Conservation (phyloP, 1,140 invertebrate genomes). For the Ericerus pela region DNA sequence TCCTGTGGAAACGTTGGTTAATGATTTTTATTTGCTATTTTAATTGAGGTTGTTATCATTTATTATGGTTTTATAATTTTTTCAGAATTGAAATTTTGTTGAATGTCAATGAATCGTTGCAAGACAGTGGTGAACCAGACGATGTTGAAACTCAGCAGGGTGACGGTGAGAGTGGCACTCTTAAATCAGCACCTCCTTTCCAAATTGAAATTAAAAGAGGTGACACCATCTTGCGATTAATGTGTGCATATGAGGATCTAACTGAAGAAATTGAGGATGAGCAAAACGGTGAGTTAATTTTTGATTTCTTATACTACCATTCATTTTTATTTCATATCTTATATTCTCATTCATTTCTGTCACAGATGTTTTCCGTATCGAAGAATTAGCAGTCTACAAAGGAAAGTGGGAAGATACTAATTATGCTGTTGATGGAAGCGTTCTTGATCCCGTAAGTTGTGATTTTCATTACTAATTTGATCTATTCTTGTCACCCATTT, state of each 20-base stretch:
- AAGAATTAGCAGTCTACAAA: constrained; percentile 69
- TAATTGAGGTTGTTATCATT: too few species aligned
- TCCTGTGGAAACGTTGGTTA: constrained; percentile 64
- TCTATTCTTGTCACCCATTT: too few species aligned
- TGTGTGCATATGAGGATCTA: constrained; percentile 62
- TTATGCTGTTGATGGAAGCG: constrained; percentile 75
- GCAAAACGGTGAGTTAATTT: too few species aligned
- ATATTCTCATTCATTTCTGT: too few species aligned
- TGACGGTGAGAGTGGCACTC: too few species aligned
- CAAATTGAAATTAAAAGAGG: constrained; percentile 62
- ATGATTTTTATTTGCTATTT: too few species aligned
- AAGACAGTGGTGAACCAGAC: constrained; percentile 49
- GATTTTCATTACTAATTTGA: too few species aligned
- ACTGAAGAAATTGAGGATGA: too few species aligned
- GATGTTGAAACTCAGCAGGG: too few species aligned
- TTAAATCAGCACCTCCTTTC: constrained; percentile 76
- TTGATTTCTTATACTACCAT: too few species aligned
- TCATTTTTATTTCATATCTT: too few species aligned
- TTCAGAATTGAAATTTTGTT: constrained; percentile 58
- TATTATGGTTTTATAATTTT: too few species aligned
- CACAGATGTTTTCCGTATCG: constrained; percentile 74
- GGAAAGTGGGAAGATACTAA: constrained; percentile 67
- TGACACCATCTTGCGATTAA: constrained; percentile 60
- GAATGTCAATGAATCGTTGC: constrained; percentile 81
- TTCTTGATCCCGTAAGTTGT: constrained; percentile 65